Evolutionary conservation across 1,140 invertebrate species (phyloP).

Genomic region (Triops cancriformis): DNA sequence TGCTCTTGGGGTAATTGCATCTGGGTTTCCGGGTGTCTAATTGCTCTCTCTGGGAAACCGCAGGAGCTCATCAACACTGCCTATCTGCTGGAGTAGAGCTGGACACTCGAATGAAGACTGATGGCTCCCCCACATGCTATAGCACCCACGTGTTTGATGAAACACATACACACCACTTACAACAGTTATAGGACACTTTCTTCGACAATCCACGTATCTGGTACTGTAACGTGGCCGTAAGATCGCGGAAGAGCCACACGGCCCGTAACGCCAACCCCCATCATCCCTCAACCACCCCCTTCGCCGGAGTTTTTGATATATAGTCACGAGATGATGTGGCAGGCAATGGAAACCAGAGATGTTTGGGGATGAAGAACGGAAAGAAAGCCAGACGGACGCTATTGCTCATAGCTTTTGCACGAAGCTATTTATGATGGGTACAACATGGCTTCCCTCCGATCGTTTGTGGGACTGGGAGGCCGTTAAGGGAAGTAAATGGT

Average conservation of each 20-base stretch:
- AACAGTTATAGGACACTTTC: background rate
- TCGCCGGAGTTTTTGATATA: background rate
- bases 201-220: background rate
- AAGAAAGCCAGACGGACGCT: background rate
- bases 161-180: slow-evolving; percentile 1
- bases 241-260: background rate
- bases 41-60: slow-evolving; percentile 9
- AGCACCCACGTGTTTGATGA: slow-evolving; percentile 8
- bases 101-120: slow-evolving; percentile 12
- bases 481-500: background rate
- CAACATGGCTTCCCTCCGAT: background rate
- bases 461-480: background rate
- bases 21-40: slow-evolving; percentile 12
- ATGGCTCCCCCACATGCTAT: background rate
- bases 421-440: background rate
- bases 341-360: background rate
- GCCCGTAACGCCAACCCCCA: background rate
- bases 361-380: background rate
- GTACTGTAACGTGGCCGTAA: background rate
- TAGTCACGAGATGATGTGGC: background rate
- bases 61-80: slow-evolving; percentile 8
- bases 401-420: background rate
- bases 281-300: background rate
- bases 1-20: slow-evolving; percentile 13
- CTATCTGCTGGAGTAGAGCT: slow-evolving; percentile 2